A percentile compares a stretch with the other conserved stretches of the same genome.
These are phyloP conservation scores for Malacoctenus gilli DNA, from an alignment of 2,797 vertebrate genomes.

Conservation along the genomic window DNA sequence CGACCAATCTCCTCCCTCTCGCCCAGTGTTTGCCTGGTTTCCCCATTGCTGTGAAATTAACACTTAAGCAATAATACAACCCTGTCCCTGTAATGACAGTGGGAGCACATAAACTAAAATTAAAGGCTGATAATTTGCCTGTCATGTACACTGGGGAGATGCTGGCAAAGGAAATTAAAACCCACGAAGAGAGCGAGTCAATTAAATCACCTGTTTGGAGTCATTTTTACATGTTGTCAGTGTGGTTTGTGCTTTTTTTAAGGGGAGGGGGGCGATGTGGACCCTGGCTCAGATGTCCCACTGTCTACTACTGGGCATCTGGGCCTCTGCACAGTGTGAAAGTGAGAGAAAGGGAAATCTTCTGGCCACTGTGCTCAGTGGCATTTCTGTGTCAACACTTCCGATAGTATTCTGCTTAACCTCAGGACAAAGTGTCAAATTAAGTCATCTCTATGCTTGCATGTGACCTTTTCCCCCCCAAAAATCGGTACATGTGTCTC, in stretches of 20 bases:
- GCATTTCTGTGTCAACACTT: constrained; percentile 64
- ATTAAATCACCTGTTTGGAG: constrained; percentile 3
- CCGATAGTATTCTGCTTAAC: constrained; percentile 52
- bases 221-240: background rate
- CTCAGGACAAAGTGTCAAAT: constrained; percentile 60
- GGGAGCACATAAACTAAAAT: constrained; percentile 24
- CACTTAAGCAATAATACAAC: constrained; percentile 22
- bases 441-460: constrained; percentile 42
- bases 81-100: constrained; percentile 25
- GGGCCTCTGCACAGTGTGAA: constrained; percentile 22
- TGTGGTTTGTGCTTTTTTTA: background rate
- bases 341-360: constrained; percentile 42
- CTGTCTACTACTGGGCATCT: background rate
- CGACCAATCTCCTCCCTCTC: constrained; percentile 26
- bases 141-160: constrained; percentile 1
- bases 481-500: constrained; percentile 30
- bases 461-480: constrained; percentile 60
- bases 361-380: constrained; percentile 49
- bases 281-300: constrained; percentile 19
- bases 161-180: background rate
- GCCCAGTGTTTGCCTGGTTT: constrained; percentile 9
- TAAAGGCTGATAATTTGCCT: constrained; percentile 22
- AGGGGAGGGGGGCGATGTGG: constrained; percentile 6
- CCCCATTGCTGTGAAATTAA: constrained; percentile 35
- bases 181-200: constrained; percentile 1